These are phyloP conservation scores for Cepphus grylle DNA, from an alignment of 2,113 vertebrate species.

Conservation along the genomic window DNA sequence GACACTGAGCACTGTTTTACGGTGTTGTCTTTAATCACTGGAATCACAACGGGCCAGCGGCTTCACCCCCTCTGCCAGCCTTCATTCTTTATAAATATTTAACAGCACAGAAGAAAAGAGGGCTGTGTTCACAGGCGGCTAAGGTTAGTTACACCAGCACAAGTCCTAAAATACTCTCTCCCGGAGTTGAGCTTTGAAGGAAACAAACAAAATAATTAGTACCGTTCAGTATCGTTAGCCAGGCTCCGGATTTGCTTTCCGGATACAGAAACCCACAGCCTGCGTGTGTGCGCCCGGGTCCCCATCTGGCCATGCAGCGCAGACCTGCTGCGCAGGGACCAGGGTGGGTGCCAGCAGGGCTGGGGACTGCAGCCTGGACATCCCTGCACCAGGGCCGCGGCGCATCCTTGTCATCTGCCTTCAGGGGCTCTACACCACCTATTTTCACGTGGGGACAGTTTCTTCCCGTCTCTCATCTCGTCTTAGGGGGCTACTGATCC, in stretches of 20 bases:
- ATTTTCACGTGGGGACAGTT: accelerated
- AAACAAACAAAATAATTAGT: slow-evolving; percentile 10
- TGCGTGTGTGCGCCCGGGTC: not conserved
- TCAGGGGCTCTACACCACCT: accelerated
- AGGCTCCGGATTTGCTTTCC: not conserved
- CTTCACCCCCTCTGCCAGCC: not conserved
- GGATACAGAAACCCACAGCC: not conserved
- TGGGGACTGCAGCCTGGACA: not conserved
- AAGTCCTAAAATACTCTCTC: not conserved
- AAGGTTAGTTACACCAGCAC: not conserved
- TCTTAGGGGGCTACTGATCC: not conserved
- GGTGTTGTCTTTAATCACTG: not conserved
- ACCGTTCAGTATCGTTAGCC: not conserved
- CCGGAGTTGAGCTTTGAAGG: not conserved
- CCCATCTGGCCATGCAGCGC: not conserved
- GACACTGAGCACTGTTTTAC: not conserved
- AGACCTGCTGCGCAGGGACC: slow-evolving; percentile 11
- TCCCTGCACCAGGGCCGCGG: accelerated
- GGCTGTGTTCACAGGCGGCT: slow-evolving; percentile 1
- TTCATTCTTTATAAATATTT: not conserved
- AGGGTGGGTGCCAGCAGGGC: not conserved
- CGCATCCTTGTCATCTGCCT: not conserved
- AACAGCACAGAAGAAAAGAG: not conserved
- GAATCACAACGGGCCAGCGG: not conserved
- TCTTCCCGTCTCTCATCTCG: not conserved